A percentile compares a stretch with the other conserved stretches of the same genome.
phyloP scores from a whole-genome alignment of 1,140 invertebrate genomes.

The Drosophila willistoni region DNA sequence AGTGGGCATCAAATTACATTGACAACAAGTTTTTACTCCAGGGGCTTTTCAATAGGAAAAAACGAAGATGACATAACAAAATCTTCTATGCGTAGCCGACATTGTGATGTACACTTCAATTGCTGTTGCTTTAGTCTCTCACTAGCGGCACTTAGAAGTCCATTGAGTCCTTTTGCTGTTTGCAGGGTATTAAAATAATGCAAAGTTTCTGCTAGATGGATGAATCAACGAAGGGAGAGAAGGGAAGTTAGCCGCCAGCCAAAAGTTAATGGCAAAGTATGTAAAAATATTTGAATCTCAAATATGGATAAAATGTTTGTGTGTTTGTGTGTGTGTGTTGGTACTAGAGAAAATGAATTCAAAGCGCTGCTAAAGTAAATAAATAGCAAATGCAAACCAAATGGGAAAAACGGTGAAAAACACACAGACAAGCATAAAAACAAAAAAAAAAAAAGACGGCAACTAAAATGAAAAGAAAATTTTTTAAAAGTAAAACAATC shows the following conservation, averaged over 20 bases:
- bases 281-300: constrained; percentile 56
- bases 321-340: no score
- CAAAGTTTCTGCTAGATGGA: not conserved
- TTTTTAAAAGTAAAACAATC: constrained; percentile 71
- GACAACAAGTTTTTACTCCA: constrained; percentile 47
- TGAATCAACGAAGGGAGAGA: not conserved
- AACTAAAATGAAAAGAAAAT: constrained; percentile 34
- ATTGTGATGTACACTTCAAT: not conserved
- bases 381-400: constrained; percentile 56
- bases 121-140: no score
- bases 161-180: not conserved
- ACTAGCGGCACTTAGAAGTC: no score
- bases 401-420: constrained; percentile 22
- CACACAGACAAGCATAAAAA: not conserved
- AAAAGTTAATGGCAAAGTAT: constrained; percentile 38
- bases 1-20: constrained; percentile 66
- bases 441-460: constrained; percentile 11
- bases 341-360: constrained; percentile 43
- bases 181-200: constrained; percentile 4
- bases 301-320: constrained; percentile 72
- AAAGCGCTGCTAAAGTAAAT: constrained; percentile 61
- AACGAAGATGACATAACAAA: constrained; percentile 44
- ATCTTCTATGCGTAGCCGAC: constrained; percentile 7
- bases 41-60: constrained; percentile 31
- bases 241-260: constrained; percentile 39